phyloP scores from a whole-genome alignment of 2,113 vertebrate species.

The Geococcyx californianus region DNA sequence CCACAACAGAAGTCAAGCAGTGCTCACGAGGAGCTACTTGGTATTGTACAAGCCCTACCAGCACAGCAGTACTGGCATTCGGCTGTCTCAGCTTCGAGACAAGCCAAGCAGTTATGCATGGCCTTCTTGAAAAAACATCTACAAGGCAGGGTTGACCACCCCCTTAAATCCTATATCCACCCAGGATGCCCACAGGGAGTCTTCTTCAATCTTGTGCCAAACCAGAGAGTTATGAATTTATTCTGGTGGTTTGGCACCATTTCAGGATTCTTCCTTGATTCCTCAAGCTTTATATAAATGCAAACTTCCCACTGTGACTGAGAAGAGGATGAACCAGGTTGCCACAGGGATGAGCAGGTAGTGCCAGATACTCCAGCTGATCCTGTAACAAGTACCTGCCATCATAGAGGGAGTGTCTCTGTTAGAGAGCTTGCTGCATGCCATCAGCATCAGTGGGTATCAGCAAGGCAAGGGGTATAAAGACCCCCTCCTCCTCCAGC shows the following conservation, averaged over 20 bases:
- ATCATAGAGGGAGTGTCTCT: accelerated
- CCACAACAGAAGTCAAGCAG: not conserved
- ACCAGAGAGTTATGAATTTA: not conserved
- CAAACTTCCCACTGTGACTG: not conserved
- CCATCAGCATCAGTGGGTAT: not conserved
- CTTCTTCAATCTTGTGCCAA: not conserved
- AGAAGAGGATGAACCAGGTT: not conserved
- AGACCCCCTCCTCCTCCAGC: not conserved
- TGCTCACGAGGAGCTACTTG: not conserved
- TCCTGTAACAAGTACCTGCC: not conserved
- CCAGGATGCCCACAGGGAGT: not conserved
- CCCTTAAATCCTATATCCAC: not conserved
- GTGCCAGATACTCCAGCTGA: not conserved
- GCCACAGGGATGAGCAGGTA: not conserved
- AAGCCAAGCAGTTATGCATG: not conserved
- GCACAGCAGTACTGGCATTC: not conserved
- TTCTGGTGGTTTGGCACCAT: not conserved
- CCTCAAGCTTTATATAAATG: not conserved
- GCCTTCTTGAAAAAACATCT: not conserved
- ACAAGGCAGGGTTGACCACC: not conserved
- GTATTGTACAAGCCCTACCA: not conserved
- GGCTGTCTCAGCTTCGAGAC: not conserved
- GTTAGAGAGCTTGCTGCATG: not conserved
- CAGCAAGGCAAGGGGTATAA: not conserved
- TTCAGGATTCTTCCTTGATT: not conserved